Conservation (phyloP, 2,888 invertebrate species). For the Neria commutata region DNA sequence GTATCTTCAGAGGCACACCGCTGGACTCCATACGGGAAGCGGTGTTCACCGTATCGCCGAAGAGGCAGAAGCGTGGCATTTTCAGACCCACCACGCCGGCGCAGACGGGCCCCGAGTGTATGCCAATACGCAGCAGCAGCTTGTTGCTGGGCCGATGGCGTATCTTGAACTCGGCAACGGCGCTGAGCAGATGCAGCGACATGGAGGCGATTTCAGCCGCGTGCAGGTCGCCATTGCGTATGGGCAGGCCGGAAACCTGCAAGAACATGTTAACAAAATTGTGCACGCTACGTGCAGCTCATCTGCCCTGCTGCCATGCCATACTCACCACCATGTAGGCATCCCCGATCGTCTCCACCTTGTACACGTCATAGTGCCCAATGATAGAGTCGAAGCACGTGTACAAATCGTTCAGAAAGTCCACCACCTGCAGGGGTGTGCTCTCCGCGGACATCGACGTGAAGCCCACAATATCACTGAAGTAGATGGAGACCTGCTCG, state of each 20-base stretch:
- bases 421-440: constrained; percentile 88
- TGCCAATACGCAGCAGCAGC: constrained; percentile 84
- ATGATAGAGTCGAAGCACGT: constrained; percentile 94
- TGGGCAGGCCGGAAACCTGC: constrained; percentile 85
- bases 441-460: constrained; percentile 92
- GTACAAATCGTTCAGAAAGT: constrained; percentile 91
- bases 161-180: constrained; percentile 85
- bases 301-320: too few relatives aligned
- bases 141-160: constrained; percentile 85
- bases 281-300: constrained; percentile 55
- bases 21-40: constrained; percentile 88
- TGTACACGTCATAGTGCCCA: constrained; percentile 91
- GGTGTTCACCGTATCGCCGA: constrained; percentile 93
- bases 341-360: constrained; percentile 91
- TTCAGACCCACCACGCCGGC: constrained; percentile 91
- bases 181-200: constrained; percentile 84
- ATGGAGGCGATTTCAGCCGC: constrained; percentile 93
- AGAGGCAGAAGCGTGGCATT: constrained; percentile 92
- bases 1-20: constrained; percentile 81
- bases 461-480: constrained; percentile 94
- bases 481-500: constrained; percentile 87
- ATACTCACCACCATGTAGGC: constrained; percentile 84
- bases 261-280: too few relatives aligned
- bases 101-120: constrained; percentile 91
- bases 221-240: constrained; percentile 86